Percentiles rank a stretch among this genome's conserved stretches.
phyloP scores from a whole-genome alignment of 2,888 invertebrate genomes.

The Reticulitermes lucifugus region DNA sequence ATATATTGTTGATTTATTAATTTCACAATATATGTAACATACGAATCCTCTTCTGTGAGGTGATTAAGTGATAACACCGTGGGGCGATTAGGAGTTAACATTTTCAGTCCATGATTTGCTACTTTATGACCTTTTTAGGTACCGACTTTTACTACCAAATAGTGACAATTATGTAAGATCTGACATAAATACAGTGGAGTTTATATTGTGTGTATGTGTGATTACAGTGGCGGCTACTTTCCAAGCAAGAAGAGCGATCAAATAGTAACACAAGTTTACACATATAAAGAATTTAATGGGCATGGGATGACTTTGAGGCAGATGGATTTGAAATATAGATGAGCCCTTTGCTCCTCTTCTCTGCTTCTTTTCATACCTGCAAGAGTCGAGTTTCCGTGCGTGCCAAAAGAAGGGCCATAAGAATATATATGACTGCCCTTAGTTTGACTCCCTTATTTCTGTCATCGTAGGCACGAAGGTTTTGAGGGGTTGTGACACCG shows the following conservation, averaged over 20 bases:
- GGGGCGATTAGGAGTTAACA: too few species aligned
- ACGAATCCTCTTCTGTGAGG: too few species aligned
- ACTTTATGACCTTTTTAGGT: neutral
- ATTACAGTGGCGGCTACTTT: neutral
- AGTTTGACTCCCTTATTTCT: conserved; percentile 6
- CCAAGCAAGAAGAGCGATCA: neutral
- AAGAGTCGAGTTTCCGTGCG: neutral
- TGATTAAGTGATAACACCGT: too few species aligned
- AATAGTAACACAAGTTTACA: neutral
- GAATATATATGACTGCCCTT: conserved; percentile 7
- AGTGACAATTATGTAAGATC: neutral
- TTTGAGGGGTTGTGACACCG: neutral
- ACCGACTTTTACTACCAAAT: neutral
- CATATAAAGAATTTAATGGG: conserved; percentile 1
- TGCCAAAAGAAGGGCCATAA: conserved; percentile 28
- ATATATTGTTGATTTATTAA: too few species aligned
- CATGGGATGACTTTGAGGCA: conserved; percentile 35
- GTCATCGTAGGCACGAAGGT: neutral
- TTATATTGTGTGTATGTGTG: neutral
- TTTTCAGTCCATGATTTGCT: too few species aligned
- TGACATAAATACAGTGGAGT: neutral
- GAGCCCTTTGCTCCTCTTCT: conserved; percentile 27
- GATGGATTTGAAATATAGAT: conserved; percentile 50
- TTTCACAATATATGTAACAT: too few species aligned
- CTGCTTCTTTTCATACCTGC: neutral